Evolutionary conservation across 2,797 vertebrate species (phyloP).

Genomic region (Fratercula arctica): DNA sequence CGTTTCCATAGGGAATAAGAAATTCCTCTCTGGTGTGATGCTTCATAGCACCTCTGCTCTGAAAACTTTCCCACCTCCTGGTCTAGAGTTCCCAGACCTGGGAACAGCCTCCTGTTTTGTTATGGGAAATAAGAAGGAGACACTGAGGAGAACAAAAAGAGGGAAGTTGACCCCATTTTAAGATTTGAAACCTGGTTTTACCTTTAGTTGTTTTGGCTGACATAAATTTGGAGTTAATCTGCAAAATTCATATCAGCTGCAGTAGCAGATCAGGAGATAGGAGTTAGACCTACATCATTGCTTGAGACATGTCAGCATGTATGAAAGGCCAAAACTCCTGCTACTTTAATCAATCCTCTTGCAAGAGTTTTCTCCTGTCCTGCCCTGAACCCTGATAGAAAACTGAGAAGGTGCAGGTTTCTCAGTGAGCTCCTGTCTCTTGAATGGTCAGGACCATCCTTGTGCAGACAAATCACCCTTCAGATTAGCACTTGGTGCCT

Average conservation of each 20-base stretch:
- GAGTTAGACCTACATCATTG: background rate
- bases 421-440: background rate
- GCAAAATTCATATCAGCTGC: fast-evolving
- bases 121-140: background rate
- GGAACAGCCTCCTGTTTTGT: background rate
- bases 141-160: background rate
- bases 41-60: background rate
- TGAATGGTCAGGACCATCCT: background rate
- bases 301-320: too few species aligned
- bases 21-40: background rate
- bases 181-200: background rate
- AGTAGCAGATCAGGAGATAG: background rate
- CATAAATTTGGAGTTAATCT: background rate
- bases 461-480: background rate
- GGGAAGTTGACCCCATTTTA: background rate
- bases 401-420: background rate
- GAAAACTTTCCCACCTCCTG: background rate
- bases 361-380: background rate
- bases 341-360: background rate
- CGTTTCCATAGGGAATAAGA: background rate
- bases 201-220: background rate
- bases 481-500: fast-evolving
- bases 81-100: background rate
- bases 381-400: background rate
- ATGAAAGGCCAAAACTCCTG: fast-evolving